Evolutionary conservation across 2,797 vertebrate genomes (phyloP).

Genomic region (Clarias pachynema): DNA sequence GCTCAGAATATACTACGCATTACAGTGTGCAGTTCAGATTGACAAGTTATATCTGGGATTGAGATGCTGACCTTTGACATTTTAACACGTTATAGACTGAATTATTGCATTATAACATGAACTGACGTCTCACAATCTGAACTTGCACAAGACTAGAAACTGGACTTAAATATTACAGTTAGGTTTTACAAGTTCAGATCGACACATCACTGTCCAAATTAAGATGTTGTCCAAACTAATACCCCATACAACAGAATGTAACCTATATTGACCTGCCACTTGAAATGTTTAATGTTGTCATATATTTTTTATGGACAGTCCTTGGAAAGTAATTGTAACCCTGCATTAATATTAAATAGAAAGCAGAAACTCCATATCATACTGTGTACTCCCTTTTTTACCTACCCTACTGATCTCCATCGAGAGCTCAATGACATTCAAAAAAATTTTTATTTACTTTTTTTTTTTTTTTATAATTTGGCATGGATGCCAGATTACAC

Average conservation of each 20-base stretch:
- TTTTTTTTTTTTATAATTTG: not conserved
- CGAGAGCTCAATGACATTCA: slow-evolving; percentile 47
- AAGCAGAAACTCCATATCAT: not conserved
- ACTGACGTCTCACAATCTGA: not conserved
- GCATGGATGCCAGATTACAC: not conserved
- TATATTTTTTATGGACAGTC: not conserved
- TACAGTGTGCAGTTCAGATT: not conserved
- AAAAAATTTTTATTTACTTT: not conserved
- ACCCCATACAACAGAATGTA: not conserved
- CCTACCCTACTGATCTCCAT: not conserved
- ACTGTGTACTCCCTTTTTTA: not conserved
- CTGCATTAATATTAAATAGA: not conserved
- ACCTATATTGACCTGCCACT: not conserved
- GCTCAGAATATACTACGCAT: not conserved
- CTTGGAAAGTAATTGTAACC: not conserved
- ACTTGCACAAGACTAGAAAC: not conserved
- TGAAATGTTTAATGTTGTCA: not conserved
- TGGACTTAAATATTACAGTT: not conserved
- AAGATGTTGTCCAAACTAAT: not conserved
- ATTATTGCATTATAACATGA: not conserved
- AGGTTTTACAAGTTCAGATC: not conserved
- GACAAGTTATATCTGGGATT: no score
- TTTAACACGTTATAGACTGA: not conserved
- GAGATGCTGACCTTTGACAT: not conserved
- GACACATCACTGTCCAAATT: not conserved